phyloP scores from a whole-genome alignment of 2,113 vertebrate species.

The Naja naja region DNA sequence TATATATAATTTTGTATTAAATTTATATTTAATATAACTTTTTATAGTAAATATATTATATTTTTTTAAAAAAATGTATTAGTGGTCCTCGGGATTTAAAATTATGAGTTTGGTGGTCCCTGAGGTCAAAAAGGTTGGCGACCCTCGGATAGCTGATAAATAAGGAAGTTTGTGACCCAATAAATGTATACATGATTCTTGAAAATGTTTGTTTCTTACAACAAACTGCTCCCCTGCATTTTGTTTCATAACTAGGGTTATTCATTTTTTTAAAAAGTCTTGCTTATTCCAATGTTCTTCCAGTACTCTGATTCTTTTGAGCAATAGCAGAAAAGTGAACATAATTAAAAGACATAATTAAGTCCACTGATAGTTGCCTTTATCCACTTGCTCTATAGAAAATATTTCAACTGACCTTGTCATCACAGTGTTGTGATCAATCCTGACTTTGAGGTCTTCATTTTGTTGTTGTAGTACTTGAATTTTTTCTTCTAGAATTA shows the following conservation, averaged over 20 bases:
- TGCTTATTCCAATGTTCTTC: not conserved
- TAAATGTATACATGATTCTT: not conserved
- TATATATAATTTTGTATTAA: no score
- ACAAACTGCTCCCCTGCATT: not conserved
- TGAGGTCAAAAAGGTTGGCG: no score
- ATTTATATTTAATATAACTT: no score
- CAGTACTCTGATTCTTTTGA: not conserved
- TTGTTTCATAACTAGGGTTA: not conserved
- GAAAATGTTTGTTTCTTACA: not conserved
- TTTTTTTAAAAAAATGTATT: no score
- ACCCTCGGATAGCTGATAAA: not conserved
- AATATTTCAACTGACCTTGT: constrained; percentile 79
- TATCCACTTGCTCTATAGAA: not conserved
- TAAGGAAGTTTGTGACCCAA: not conserved
- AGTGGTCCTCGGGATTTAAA: no score
- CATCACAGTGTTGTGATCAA: constrained; percentile 87
- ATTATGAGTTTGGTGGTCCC: no score
- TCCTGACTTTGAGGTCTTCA: constrained; percentile 89
- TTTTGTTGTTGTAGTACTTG: constrained; percentile 95
- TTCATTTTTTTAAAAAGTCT: not conserved
- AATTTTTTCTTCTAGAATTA: constrained; percentile 88
- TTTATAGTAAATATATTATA: no score
- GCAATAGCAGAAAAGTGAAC: not conserved
- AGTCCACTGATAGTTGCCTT: not conserved
- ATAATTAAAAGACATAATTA: not conserved